Evolutionary conservation across 2,113 vertebrate species (phyloP).

Genomic region (Triplophysa siluroides): DNA sequence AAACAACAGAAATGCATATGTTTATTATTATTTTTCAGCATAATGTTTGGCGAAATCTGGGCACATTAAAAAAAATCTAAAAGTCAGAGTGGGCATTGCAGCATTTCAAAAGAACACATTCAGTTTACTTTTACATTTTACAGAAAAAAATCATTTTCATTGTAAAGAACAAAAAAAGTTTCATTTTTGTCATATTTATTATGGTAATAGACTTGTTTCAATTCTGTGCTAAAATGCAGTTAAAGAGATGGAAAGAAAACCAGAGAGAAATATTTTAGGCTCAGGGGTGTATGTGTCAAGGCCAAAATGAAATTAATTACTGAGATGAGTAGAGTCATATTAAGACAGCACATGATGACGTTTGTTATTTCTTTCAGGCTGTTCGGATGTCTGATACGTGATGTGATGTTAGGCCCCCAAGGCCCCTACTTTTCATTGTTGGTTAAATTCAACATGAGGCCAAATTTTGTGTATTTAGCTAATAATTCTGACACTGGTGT

Average conservation of each 20-base stretch:
- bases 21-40: no score
- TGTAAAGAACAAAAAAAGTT: no score
- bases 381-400: conserved; percentile 15
- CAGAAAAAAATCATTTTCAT: no score
- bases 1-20: no score
- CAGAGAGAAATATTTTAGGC: not conserved
- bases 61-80: no score
- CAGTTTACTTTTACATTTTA: no score
- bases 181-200: no score
- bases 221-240: conserved; percentile 35
- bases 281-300: conserved; percentile 59
- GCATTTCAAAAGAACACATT: no score
- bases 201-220: no score
- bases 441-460: conserved; percentile 23
- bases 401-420: conserved; percentile 27
- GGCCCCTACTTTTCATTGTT: conserved; percentile 29
- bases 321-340: conserved; percentile 64
- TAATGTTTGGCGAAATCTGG: no score
- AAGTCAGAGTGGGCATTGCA: no score
- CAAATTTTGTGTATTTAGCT: conserved; percentile 26
- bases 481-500: conserved; percentile 13
- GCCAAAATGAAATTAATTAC: conserved; percentile 70
- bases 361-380: conserved; percentile 67
- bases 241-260: no score
- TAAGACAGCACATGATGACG: conserved; percentile 68